Percentiles rank a stretch among this genome's conserved stretches.
phyloP scores from a whole-genome alignment of 1,140 invertebrate genomes.

The Copidosoma floridanum region DNA sequence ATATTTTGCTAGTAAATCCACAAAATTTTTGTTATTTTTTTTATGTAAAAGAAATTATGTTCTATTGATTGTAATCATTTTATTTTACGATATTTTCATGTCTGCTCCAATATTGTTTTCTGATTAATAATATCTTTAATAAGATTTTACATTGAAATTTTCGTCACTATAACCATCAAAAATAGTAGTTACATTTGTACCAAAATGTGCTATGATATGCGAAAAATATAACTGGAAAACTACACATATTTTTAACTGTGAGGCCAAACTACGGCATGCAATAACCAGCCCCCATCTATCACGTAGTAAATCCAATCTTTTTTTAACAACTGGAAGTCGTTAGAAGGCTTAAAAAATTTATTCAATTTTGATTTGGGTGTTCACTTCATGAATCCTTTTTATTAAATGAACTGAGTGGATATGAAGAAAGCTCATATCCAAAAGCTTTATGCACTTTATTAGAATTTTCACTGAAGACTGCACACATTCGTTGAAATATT shows the following conservation, averaged over 20 bases:
- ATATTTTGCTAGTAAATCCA: slow-evolving; percentile 2
- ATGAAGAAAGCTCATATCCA: slow-evolving; percentile 43
- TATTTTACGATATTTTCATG: slow-evolving; percentile 12
- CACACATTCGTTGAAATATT: too few species aligned
- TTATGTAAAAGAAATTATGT: slow-evolving; percentile 16
- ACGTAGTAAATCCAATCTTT: slow-evolving; percentile 10
- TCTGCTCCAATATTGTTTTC: slow-evolving; percentile 6
- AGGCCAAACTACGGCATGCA: slow-evolving; percentile 25
- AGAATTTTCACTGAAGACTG: slow-evolving; percentile 26
- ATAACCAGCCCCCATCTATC: slow-evolving; percentile 27
- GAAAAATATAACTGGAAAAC: slow-evolving; percentile 18
- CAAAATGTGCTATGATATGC: slow-evolving; percentile 13
- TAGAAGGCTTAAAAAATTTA: slow-evolving; percentile 16
- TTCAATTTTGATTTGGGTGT: slow-evolving; percentile 40
- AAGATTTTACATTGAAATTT: slow-evolving; percentile 18
- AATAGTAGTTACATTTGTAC: slow-evolving; percentile 2
- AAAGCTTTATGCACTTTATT: slow-evolving; percentile 43
- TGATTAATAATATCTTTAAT: slow-evolving; percentile 18
- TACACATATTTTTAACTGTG: slow-evolving; percentile 15
- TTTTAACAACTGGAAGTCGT: slow-evolving; percentile 36
- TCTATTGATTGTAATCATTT: background rate
- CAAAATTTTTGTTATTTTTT: slow-evolving; percentile 15
- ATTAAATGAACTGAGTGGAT: slow-evolving; percentile 40
- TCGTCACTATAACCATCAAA: slow-evolving; percentile 26
- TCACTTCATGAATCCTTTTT: slow-evolving; percentile 44